Evolutionary conservation across 1,140 invertebrate genomes (phyloP).

Genomic region (Drosophila willistoni): DNA sequence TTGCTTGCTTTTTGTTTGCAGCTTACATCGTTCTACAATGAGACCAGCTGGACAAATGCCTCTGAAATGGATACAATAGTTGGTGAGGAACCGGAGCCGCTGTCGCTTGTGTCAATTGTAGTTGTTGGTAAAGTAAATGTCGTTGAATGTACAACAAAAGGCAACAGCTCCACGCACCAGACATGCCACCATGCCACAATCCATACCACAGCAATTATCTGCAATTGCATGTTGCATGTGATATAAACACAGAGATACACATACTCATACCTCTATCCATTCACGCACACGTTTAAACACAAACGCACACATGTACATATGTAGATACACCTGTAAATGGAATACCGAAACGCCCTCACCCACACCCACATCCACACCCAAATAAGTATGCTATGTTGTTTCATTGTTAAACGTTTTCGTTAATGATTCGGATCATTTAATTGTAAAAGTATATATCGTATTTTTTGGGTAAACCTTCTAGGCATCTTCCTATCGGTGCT

Average conservation of each 20-base stretch:
- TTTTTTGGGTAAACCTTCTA: slow-evolving; percentile 74
- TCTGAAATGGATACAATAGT: slow-evolving; percentile 85
- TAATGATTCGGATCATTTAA: slow-evolving; percentile 22
- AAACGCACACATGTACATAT: neutral
- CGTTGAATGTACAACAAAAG: slow-evolving; percentile 78
- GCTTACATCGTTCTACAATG: slow-evolving; percentile 82
- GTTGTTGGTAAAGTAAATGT: slow-evolving; percentile 88
- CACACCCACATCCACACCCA: slow-evolving; percentile 12
- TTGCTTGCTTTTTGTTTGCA: slow-evolving; percentile 41
- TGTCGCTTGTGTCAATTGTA: slow-evolving; percentile 88
- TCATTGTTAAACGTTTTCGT: slow-evolving; percentile 43
- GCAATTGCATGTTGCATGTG: slow-evolving; percentile 62
- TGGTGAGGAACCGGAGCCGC: slow-evolving; percentile 87
- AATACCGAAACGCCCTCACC: neutral
- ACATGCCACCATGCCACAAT: slow-evolving; percentile 15
- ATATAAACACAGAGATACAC: slow-evolving; percentile 28
- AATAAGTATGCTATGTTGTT: slow-evolving; percentile 66
- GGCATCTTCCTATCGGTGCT: slow-evolving; percentile 94
- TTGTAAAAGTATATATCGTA: slow-evolving; percentile 47
- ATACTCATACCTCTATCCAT: slow-evolving; percentile 16
- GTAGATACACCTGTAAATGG: slow-evolving; percentile 10
- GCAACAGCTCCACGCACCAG: slow-evolving; percentile 26
- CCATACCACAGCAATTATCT: slow-evolving; percentile 53
- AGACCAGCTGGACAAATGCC: slow-evolving; percentile 81
- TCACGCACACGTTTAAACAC: slow-evolving; percentile 1